phyloP scores from a whole-genome alignment of 2,888 invertebrate species.

The Petrolisthes manimaculis region DNA sequence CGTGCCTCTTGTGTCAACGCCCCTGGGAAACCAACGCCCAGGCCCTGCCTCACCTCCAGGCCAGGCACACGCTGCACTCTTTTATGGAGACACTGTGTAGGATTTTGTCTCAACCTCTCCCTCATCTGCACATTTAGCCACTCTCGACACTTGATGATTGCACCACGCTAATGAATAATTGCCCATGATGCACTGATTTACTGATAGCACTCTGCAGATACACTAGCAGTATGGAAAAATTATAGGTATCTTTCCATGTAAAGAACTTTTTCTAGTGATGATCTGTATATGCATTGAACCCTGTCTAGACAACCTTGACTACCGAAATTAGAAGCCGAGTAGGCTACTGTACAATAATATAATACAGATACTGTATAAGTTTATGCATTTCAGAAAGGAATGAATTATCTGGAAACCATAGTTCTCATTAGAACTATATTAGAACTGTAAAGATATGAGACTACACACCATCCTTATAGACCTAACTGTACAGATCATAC shows the following conservation, averaged over 20 bases:
- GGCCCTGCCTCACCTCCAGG: neutral
- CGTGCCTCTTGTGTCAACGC: constrained; percentile 33
- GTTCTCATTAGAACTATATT: constrained; percentile 7
- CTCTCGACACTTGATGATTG: constrained; percentile 33
- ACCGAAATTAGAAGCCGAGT: neutral
- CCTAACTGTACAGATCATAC: constrained; percentile 16
- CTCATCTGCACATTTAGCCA: constrained; percentile 48
- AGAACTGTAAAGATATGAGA: neutral
- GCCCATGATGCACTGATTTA: constrained; percentile 33
- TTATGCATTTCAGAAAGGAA: neutral
- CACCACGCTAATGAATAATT: constrained; percentile 32
- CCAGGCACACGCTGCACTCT: neutral
- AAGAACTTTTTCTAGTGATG: constrained; percentile 28
- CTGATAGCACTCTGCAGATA: constrained; percentile 37
- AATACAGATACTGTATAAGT: neutral
- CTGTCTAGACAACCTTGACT: constrained; percentile 19
- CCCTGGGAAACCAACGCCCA: constrained; percentile 6
- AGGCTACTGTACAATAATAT: neutral
- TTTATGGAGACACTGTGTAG: constrained; percentile 35
- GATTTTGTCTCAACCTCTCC: constrained; percentile 34
- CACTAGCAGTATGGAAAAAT: constrained; percentile 27
- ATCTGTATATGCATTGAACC: constrained; percentile 31
- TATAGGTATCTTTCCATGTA: constrained; percentile 34
- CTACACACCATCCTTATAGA: constrained; percentile 24
- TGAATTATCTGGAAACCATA: neutral